Conservation (phyloP, 2,888 invertebrate species). For the Andrena praecox region DNA sequence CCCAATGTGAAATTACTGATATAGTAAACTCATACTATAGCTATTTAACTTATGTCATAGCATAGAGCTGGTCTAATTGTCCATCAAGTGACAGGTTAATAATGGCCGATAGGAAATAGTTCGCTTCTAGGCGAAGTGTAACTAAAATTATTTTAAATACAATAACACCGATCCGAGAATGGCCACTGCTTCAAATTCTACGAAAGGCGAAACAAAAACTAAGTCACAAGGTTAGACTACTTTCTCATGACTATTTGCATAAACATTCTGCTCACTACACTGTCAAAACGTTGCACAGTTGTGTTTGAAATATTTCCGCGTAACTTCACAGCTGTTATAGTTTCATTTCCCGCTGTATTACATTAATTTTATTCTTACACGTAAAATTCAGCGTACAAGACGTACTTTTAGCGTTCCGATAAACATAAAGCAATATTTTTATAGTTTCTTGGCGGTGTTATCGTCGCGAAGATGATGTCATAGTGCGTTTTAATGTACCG, state of each 20-base stretch:
- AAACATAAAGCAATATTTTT: not conserved
- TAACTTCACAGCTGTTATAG: not conserved
- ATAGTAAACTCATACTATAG: too few species aligned
- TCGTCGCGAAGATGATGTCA: not conserved
- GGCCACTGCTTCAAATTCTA: slow-evolving; percentile 26
- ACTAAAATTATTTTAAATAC: slow-evolving; percentile 9
- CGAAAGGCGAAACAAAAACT: slow-evolving; percentile 23
- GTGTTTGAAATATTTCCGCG: not conserved
- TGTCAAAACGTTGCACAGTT: not conserved
- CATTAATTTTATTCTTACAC: not conserved
- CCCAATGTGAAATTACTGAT: too few species aligned
- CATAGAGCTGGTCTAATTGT: not conserved
- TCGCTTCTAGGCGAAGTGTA: not conserved
- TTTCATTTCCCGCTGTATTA: not conserved
- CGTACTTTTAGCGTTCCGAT: not conserved
- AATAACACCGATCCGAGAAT: slow-evolving; percentile 25
- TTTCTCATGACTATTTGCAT: not conserved
- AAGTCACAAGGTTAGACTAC: slow-evolving; percentile 52
- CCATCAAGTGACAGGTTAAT: slow-evolving; percentile 7
- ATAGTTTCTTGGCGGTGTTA: not conserved
- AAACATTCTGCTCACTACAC: not conserved
- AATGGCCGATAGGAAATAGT: slow-evolving; percentile 12
- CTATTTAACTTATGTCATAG: too few species aligned
- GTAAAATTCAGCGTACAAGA: not conserved
- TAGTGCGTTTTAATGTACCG: not conserved